Evolutionary conservation across 2,888 invertebrate genomes (phyloP), one percentile per base, ranked within the genome.

Genomic region (Tetragonula carbonaria): DNA sequence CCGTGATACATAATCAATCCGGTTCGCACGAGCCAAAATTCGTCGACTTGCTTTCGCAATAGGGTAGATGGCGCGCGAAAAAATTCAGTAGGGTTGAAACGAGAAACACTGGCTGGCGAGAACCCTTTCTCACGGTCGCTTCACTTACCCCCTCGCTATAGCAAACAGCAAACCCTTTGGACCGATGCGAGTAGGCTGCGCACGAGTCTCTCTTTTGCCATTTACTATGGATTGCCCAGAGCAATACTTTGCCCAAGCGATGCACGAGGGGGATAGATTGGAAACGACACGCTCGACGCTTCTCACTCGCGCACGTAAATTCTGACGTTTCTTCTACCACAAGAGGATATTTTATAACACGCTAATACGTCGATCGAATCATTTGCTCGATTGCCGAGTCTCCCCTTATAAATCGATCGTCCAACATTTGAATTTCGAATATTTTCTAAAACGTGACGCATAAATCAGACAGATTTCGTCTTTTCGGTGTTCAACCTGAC

Each of bases 211-310:
- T 74, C 67, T 74, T 84, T 79, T 80, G 81, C 78, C 86, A 83
- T 90, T 91, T 87, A 83, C 86, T 78, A 80, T 85, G 78, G 85
- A 86, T 89, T 33, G 89, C 86, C 84, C 66, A 70, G n/a, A 50
- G 75, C 86, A 86, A 87, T 88, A 88, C 90, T 90, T 88, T 75
- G 74, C 87, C 82, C 77, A 84, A 82, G 78, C 78, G 75, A 5
- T 85, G 79, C 78, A 85, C 84, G 88, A 87, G 84, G 78, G 76
- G 85, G 80, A 83, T 73, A 67, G 68, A 28, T 74, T 78, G 78
- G 67, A 74, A 82, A 87, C 75, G 74, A 85, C 87, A 74, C 67
- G 65, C 86, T 71, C 80, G 80, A 84, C 72, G 82, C 74, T 75
- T 86, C 68, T 74, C 23, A 80, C 85, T 62, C 6, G 82, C 82